A percentile compares a stretch with the other conserved stretches of the same genome.
Conservation (phyloP, 2,113 vertebrate genomes). For the Thunnus maccoyii region DNA sequence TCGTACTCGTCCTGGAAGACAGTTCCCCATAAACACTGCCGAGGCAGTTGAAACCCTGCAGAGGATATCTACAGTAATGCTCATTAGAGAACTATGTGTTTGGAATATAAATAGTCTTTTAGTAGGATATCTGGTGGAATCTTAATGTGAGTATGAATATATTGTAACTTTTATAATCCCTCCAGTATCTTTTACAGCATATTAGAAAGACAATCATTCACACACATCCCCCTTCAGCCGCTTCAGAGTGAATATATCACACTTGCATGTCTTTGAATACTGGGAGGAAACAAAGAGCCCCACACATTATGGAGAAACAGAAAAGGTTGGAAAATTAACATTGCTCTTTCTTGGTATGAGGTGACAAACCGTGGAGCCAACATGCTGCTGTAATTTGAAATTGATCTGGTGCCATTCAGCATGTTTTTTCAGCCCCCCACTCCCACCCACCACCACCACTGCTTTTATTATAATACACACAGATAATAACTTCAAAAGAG, state of each 20-base stretch:
- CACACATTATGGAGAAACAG: no score
- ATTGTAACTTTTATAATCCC: neutral
- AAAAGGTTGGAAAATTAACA: no score
- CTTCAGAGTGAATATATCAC: no score
- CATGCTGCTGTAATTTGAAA: no score
- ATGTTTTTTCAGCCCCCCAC: neutral
- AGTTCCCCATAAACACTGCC: neutral
- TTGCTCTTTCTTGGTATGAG: no score
- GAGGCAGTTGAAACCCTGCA: neutral
- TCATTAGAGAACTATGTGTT: neutral
- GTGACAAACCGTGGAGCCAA: no score
- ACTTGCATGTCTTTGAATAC: no score
- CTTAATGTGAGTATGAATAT: neutral
- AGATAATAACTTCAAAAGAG: conserved; percentile 28
- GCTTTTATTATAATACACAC: conserved; percentile 16
- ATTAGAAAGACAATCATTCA: neutral
- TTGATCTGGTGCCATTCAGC: no score
- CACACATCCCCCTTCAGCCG: neutral
- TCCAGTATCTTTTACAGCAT: neutral
- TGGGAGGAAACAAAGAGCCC: no score
- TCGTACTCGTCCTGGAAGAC: no score
- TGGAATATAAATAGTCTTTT: neutral
- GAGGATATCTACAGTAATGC: neutral
- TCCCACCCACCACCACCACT: neutral
- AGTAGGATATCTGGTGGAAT: neutral